A percentile compares a stretch with the other conserved stretches of the same genome.
phyloP scores from a whole-genome alignment of 2,113 vertebrate genomes.

The Heterochromis multidens region DNA sequence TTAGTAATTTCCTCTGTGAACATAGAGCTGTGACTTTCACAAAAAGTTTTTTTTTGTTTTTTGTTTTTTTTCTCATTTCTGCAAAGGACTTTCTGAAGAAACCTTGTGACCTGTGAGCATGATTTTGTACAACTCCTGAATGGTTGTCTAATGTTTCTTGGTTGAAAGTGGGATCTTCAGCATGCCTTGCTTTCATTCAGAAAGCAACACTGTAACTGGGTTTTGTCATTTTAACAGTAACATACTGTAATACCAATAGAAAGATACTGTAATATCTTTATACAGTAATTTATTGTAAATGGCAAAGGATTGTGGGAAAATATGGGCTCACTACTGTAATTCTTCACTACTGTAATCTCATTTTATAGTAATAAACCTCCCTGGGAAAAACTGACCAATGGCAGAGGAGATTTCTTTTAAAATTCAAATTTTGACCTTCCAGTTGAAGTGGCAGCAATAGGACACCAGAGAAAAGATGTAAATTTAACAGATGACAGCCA shows the following conservation, averaged over 20 bases:
- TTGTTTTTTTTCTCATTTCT: neutral
- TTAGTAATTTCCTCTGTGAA: neutral
- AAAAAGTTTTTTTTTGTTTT: neutral
- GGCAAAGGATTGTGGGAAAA: neutral
- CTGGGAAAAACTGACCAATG: neutral
- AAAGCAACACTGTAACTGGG: no score
- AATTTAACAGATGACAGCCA: no score
- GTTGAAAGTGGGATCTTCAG: no score
- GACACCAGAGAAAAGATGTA: neutral
- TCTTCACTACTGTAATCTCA: neutral
- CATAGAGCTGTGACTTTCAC: neutral
- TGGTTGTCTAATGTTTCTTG: no score
- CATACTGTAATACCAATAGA: neutral
- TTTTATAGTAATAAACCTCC: neutral
- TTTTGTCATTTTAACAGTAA: neutral
- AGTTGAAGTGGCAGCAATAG: neutral
- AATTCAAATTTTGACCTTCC: fast-evolving
- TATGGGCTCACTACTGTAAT: neutral
- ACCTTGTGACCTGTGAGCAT: neutral
- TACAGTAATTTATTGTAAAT: neutral
- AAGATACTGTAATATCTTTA: neutral
- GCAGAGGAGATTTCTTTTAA: neutral
- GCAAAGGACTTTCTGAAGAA: neutral
- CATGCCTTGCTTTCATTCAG: no score
- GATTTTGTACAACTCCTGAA: no score